A percentile compares a stretch with the other conserved stretches of the same genome.
Evolutionary conservation across 2,113 vertebrate genomes (phyloP).

Genomic region (chimpanzee (Pan troglodytes)): NHGRI_mPanTro3-v2.1_pri NC_072421.2:69515501-69516000

Average conservation of each 20-base stretch:
- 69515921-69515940: neutral
- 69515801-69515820: neutral
- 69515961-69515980: conserved; percentile 6
- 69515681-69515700: neutral
- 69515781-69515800: rapidly evolving
- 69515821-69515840: neutral
- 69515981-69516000: conserved; percentile 16
- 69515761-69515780: rapidly evolving
- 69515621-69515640: rapidly evolving
- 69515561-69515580: rapidly evolving
- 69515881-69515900: neutral
- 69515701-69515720: neutral
- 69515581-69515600: neutral
- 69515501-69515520: neutral
- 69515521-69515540: neutral
- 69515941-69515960: neutral
- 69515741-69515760: too few species aligned
- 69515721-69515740: neutral
- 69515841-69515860: neutral
- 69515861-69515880: too few species aligned
- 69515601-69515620: rapidly evolving
- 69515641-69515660: neutral
- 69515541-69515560: rapidly evolving
- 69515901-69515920: neutral
- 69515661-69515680: conserved; percentile 33